A percentile compares a stretch with the other conserved stretches of the same genome.
Evolutionary conservation across 2,797 vertebrate species (phyloP).

Genomic region (Brachyrhaphis roseni): DNA sequence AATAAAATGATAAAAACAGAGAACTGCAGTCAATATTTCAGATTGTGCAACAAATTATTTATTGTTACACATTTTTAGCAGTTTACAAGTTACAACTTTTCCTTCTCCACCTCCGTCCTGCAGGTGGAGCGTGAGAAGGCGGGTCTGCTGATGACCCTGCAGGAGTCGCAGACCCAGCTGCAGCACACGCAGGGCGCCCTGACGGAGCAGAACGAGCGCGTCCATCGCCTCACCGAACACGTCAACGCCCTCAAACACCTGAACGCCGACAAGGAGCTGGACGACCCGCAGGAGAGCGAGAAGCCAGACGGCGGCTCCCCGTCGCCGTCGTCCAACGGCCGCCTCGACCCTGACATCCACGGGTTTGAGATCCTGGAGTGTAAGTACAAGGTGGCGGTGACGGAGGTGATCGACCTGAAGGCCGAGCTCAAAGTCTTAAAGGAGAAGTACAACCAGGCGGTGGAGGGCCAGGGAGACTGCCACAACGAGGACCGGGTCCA

Average conservation of each 20-base stretch:
- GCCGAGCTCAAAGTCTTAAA: slow-evolving; percentile 97
- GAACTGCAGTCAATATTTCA: background rate
- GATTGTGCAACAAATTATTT: background rate
- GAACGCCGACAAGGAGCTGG: slow-evolving; percentile 87
- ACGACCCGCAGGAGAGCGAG: slow-evolving; percentile 84
- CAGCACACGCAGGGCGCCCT: slow-evolving; percentile 96
- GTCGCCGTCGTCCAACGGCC: slow-evolving; percentile 75
- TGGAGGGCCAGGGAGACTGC: slow-evolving; percentile 89
- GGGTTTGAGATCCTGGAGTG: slow-evolving; percentile 95
- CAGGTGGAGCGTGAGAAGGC: slow-evolving; percentile 97
- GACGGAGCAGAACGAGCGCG: slow-evolving; percentile 90
- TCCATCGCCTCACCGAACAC: slow-evolving; percentile 90
- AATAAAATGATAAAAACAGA: background rate
- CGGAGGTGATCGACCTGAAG: slow-evolving; percentile 97
- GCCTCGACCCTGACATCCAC: slow-evolving; percentile 87
- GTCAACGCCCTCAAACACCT: slow-evolving; percentile 87
- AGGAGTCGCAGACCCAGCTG: slow-evolving; percentile 95
- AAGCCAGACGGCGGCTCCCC: slow-evolving; percentile 84
- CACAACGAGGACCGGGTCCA: slow-evolving; percentile 87
- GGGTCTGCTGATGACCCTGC: slow-evolving; percentile 88
- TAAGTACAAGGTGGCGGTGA: slow-evolving; percentile 97
- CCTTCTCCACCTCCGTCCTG: slow-evolving; percentile 36
- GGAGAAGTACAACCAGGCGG: slow-evolving; percentile 94
- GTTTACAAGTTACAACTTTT: background rate
- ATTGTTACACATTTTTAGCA: background rate